Evolutionary conservation across 2,797 vertebrate species (phyloP), one percentile per base, ranked within the genome.

Genomic region (Mus minutoides): DNA sequence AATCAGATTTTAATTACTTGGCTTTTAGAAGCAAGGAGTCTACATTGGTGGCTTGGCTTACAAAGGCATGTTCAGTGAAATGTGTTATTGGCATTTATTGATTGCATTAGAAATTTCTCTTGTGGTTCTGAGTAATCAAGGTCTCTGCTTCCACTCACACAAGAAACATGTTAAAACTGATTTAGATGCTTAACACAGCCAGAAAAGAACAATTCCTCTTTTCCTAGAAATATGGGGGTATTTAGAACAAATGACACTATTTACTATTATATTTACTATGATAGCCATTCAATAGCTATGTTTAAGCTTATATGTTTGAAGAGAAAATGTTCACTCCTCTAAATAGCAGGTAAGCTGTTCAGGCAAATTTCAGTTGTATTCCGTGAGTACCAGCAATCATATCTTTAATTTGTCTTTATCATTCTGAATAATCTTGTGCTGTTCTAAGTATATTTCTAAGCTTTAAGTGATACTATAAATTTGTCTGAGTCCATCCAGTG

Each of bases 71-170:
- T 69, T 94, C n/a, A 82, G 24, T 93, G 90, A 95, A n/a, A 56
- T 95, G 31, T 94, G 3, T 80, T 90, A 86, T 78, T 95, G 37
- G 87, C 80, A 75, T 19, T 92, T 93, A 96, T 85, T 96, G 80
- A 96, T 83, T 90, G 3, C 19, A 83, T 94, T 95, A 93, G 40
- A 94, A 92, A 93, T 73, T 31, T 4, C 87, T 78, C 17, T 0
- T 26, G 52, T 85, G 17, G 7, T 4, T 67, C 17, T 46, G 14
- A 73, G 31, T 94, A 90, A 60, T 71, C 82, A 46, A 90, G 73
- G 34, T 24, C 34, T 69, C 10, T 82, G 8, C 29, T 94, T 78
- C 6, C 17, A 86, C 40, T 86, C 37, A 31, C n/a, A 92, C 34
- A 82, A 52, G 54, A 92, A 5, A 22, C 21, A 75, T 82, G 29